Percentiles rank a stretch among this genome's conserved stretches.
phyloP scores from a whole-genome alignment of 2,797 vertebrate species.

The Phalanger gymnotis region DNA sequence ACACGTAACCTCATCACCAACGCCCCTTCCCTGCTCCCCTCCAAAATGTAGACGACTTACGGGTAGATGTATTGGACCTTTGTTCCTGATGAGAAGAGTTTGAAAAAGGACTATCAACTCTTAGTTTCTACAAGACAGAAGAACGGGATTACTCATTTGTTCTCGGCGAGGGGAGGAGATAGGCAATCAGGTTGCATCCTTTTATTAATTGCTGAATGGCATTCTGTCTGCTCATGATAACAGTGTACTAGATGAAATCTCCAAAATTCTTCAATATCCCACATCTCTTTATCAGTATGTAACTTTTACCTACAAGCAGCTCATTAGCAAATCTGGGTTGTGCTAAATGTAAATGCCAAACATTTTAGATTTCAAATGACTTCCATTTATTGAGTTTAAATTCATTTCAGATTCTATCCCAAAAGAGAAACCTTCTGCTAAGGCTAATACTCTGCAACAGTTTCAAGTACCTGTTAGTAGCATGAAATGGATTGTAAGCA shows the following conservation, averaged over 20 bases:
- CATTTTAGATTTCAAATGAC: background rate
- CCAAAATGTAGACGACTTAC: slow-evolving; percentile 77
- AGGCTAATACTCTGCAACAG: background rate
- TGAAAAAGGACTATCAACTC: slow-evolving; percentile 47
- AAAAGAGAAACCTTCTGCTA: background rate
- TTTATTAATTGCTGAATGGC: background rate
- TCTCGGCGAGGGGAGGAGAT: background rate
- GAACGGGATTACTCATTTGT: background rate
- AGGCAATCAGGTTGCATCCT: slow-evolving; percentile 3
- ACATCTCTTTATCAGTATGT: background rate
- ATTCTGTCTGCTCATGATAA: background rate
- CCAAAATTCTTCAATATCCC: background rate
- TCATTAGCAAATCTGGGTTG: background rate
- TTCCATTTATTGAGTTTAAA: background rate
- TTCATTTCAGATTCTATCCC: background rate
- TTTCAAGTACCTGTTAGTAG: background rate
- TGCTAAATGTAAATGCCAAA: background rate
- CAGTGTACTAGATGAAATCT: background rate
- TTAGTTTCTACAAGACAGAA: slow-evolving; percentile 74
- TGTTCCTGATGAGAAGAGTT: slow-evolving; percentile 64
- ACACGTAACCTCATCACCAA: background rate
- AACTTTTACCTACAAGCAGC: background rate
- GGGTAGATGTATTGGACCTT: slow-evolving; percentile 47
- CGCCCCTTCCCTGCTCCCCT: background rate
- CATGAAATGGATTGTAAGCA: background rate